A percentile compares a stretch with the other conserved stretches of the same genome.
These are phyloP conservation scores for Emys orbicularis DNA, from an alignment of 2,797 vertebrate species.

Conservation along the genomic window DNA sequence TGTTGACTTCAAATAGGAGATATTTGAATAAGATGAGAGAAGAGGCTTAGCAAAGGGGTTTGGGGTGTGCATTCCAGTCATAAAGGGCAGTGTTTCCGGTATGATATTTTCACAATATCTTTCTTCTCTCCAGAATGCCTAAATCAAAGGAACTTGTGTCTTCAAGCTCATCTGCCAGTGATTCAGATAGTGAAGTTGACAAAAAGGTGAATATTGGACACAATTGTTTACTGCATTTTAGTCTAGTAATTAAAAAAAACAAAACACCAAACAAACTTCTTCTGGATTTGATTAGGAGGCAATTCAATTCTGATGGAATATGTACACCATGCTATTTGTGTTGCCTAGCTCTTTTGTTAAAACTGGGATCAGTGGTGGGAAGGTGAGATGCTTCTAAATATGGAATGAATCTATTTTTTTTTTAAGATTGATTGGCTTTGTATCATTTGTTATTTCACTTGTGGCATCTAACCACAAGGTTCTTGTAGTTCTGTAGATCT, in stretches of 20 bases:
- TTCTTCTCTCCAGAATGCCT: constrained; percentile 89
- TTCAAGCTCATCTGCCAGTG: constrained; percentile 93
- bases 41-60: background rate
- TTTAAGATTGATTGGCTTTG: background rate
- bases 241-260: background rate
- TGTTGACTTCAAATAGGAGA: background rate
- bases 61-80: background rate
- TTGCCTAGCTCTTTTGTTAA: background rate
- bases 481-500: background rate
- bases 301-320: background rate
- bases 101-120: constrained; percentile 25
- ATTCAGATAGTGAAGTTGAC: constrained; percentile 95
- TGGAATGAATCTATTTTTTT: background rate
- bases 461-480: background rate
- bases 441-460: background rate
- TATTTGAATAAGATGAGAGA: background rate
- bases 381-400: background rate
- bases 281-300: background rate
- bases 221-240: background rate
- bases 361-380: background rate
- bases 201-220: constrained; percentile 87
- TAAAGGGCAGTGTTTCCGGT: background rate
- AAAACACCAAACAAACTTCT: background rate
- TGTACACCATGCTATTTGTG: background rate
- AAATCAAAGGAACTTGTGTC: constrained; percentile 98